A percentile compares a stretch with the other conserved stretches of the same genome.
Evolutionary conservation across 1,140 invertebrate species (phyloP).

Genomic region (Pseudomyrmex cubaensis): DNA sequence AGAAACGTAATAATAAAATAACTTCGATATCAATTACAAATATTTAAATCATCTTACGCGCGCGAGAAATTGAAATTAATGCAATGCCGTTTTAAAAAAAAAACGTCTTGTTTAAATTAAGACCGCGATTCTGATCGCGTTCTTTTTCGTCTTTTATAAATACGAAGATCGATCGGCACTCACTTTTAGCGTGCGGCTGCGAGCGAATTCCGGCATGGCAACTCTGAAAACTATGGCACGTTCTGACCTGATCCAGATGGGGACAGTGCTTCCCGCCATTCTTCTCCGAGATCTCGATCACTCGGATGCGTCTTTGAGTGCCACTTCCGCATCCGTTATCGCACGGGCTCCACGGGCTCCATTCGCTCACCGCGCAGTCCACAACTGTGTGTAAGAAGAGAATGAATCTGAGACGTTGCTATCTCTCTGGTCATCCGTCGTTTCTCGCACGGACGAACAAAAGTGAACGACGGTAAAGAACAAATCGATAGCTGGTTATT

Average conservation of each 20-base stretch:
- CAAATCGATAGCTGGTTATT: neutral
- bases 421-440: conserved; percentile 25
- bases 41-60: too few species aligned
- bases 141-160: too few species aligned
- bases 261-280: conserved; percentile 93
- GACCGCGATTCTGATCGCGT: neutral
- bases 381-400: conserved; percentile 86
- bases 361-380: conserved; percentile 91
- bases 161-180: conserved; percentile 30
- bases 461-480: conserved; percentile 14
- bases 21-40: neutral
- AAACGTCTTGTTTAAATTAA: conserved; percentile 17
- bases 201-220: conserved; percentile 87
- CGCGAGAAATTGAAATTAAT: too few species aligned
- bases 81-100: too few species aligned
- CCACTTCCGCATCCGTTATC: conserved; percentile 91
- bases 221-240: conserved; percentile 88
- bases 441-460: conserved; percentile 38
- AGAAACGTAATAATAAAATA: neutral
- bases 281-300: conserved; percentile 87
- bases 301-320: conserved; percentile 89
- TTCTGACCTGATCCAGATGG: conserved; percentile 89
- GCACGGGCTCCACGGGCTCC: conserved; percentile 91
- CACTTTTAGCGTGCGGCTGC: conserved; percentile 60
- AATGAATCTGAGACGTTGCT: conserved; percentile 26